Evolutionary conservation across 2,888 invertebrate species (phyloP).

Genomic region (Caenorhabditis sp.): DNA sequence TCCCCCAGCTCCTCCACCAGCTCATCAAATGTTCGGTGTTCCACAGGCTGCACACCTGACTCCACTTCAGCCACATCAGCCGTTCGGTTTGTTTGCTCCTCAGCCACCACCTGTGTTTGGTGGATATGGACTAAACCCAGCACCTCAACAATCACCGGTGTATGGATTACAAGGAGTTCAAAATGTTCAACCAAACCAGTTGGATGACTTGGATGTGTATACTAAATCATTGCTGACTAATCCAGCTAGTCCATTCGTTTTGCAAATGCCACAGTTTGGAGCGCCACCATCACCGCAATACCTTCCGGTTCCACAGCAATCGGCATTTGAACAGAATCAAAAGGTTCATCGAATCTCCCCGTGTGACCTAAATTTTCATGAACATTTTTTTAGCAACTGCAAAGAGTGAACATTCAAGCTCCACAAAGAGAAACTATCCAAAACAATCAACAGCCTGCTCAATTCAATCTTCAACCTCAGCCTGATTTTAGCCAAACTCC

Average conservation of each 20-base stretch:
- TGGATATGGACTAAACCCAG: conserved; percentile 45
- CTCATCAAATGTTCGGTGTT: conserved; percentile 33
- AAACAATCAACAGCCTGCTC: neutral
- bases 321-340: conserved; percentile 15
- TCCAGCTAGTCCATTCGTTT: conserved; percentile 49
- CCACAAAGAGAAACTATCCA: conserved; percentile 48
- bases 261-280: conserved; percentile 46
- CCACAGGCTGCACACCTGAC: conserved; percentile 37
- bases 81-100: conserved; percentile 47
- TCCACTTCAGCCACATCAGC: conserved; percentile 41
- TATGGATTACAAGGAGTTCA: conserved; percentile 57
- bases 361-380: neutral
- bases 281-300: conserved; percentile 55
- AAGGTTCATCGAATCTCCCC: no score
- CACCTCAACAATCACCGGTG: conserved; percentile 25
- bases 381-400: conserved; percentile 17
- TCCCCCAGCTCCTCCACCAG: conserved; percentile 46
- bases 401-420: conserved; percentile 58
- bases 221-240: conserved; percentile 57
- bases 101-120: conserved; percentile 53
- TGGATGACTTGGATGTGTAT: conserved; percentile 50
- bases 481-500: conserved; percentile 54
- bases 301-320: conserved; percentile 30
- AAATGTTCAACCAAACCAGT: conserved; percentile 31
- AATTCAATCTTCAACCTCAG: conserved; percentile 31